These are phyloP conservation scores for Anaspis maculata DNA, from an alignment of 2,888 invertebrate genomes.

Conservation along the genomic window DNA sequence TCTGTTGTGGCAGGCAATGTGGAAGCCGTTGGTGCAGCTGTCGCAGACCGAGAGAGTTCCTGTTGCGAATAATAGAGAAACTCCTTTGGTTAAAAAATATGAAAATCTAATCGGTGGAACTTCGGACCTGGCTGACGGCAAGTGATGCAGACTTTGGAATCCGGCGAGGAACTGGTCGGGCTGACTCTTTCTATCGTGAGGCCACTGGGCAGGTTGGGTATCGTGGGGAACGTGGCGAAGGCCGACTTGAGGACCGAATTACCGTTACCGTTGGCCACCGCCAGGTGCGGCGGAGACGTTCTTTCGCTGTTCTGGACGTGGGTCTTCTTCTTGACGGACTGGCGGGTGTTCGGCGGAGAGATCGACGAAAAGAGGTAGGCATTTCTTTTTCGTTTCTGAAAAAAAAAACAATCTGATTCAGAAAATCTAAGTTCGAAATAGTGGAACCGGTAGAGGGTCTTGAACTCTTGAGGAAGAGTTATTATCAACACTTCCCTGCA, in stretches of 20 bases:
- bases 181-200: constrained; percentile 47
- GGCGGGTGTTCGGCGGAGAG: constrained; percentile 46
- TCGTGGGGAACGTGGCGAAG: constrained; percentile 31
- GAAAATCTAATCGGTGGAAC: not conserved
- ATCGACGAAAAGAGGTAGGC: constrained; percentile 43
- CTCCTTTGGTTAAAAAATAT: not conserved
- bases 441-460: not conserved
- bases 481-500: too few relatives aligned
- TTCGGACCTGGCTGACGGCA: constrained; percentile 45
- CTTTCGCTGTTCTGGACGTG: too few relatives aligned
- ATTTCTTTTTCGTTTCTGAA: constrained; percentile 45
- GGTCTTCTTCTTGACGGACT: constrained; percentile 36
- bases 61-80: constrained; percentile 18
- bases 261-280: constrained; percentile 8
- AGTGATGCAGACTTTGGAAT: constrained; percentile 40
- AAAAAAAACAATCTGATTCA: too few relatives aligned
- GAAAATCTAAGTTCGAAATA: not conserved
- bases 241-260: too few relatives aligned
- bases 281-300: constrained; percentile 21
- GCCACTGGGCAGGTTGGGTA: constrained; percentile 47
- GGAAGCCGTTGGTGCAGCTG: constrained; percentile 45
- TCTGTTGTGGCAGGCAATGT: constrained; percentile 46
- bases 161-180: constrained; percentile 34
- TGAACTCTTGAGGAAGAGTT: too few relatives aligned
- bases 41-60: constrained; percentile 45